Evolutionary conservation across 2,888 invertebrate genomes (phyloP).

Genomic region (Eugnorisma glareosa): DNA sequence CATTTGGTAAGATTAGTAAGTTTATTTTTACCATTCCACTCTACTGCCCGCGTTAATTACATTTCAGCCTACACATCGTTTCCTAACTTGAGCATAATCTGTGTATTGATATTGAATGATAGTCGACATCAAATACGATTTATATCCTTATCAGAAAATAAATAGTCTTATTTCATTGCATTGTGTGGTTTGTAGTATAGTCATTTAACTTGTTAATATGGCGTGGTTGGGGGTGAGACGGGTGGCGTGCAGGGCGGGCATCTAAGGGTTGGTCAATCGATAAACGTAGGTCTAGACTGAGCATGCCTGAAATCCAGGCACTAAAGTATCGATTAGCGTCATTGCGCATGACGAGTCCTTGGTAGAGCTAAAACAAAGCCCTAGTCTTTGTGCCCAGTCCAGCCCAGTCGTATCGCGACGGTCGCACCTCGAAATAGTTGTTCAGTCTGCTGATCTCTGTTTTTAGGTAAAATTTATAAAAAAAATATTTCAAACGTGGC

Average conservation of each 20-base stretch:
- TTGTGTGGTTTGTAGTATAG: neutral
- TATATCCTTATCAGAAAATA: neutral
- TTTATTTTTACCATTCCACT: neutral
- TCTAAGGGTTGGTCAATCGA: conserved; percentile 28
- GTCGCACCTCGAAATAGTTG: neutral
- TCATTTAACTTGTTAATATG: neutral
- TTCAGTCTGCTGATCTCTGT: neutral
- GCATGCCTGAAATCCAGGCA: conserved; percentile 46
- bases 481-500: too few relatives aligned
- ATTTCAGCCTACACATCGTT: neutral
- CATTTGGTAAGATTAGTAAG: neutral
- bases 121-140: neutral
- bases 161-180: neutral
- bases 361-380: conserved; percentile 11
- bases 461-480: neutral
- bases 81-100: neutral
- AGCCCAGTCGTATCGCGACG: neutral
- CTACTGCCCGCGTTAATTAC: neutral
- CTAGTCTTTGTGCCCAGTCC: neutral
- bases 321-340: conserved; percentile 33
- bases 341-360: conserved; percentile 46
- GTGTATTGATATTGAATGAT: neutral
- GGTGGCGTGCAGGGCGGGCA: neutral
- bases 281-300: conserved; percentile 30
- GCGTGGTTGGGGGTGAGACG: neutral